Percentiles rank a stretch among this genome's conserved stretches.
These are phyloP conservation scores for Apoda limacodes DNA, from an alignment of 2,888 invertebrate species.

Conservation along the genomic window DNA sequence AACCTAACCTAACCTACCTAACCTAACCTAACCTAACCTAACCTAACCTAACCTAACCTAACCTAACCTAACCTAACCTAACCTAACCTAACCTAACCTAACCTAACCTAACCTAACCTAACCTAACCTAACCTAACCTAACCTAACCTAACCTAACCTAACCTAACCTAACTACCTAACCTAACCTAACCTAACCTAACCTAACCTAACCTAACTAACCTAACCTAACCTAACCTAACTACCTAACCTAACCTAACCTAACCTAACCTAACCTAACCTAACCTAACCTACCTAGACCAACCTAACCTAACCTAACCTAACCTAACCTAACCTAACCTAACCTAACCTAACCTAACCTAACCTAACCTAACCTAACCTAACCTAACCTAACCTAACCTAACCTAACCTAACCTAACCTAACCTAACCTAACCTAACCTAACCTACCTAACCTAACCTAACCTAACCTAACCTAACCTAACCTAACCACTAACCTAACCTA, in stretches of 20 bases:
- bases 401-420: slow-evolving; percentile 23
- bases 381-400: slow-evolving; percentile 21
- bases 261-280: slow-evolving; percentile 17
- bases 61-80: slow-evolving; percentile 14
- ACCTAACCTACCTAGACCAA: slow-evolving; percentile 18
- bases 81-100: slow-evolving; percentile 12
- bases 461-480: slow-evolving; percentile 20
- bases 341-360: slow-evolving; percentile 20
- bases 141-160: slow-evolving; percentile 19
- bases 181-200: slow-evolving; percentile 19
- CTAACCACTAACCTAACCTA: too few species aligned
- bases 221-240: slow-evolving; percentile 15
- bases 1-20: slow-evolving; percentile 6
- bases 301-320: slow-evolving; percentile 17
- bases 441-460: slow-evolving; percentile 17
- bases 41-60: slow-evolving; percentile 16
- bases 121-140: slow-evolving; percentile 16
- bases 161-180: slow-evolving; percentile 18
- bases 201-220: slow-evolving; percentile 15
- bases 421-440: slow-evolving; percentile 23
- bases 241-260: slow-evolving; percentile 16
- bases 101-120: slow-evolving; percentile 17
- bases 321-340: slow-evolving; percentile 14
- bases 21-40: slow-evolving; percentile 12
- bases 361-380: slow-evolving; percentile 21